phyloP scores from a whole-genome alignment of 2,113 vertebrate species.

The Prietella phreatophila region DNA sequence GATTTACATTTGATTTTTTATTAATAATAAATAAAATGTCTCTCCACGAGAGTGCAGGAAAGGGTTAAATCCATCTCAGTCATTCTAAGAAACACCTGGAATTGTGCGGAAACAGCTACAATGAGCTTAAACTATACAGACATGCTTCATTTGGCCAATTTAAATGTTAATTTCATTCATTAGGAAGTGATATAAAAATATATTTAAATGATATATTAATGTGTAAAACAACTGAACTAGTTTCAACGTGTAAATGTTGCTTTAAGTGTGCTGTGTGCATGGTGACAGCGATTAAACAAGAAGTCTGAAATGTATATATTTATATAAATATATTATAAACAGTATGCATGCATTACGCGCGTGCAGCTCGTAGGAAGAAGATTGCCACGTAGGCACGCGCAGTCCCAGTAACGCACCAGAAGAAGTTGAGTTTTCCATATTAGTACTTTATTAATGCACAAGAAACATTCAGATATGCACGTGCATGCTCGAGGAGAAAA shows the following conservation, averaged over 20 bases:
- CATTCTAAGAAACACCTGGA: neutral
- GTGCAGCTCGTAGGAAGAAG: neutral
- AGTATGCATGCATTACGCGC: neutral
- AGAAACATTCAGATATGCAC: neutral
- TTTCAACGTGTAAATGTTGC: neutral
- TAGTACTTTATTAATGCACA: slow-evolving; percentile 45
- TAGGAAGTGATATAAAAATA: neutral
- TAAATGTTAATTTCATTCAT: neutral
- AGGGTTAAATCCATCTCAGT: neutral
- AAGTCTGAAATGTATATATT: neutral
- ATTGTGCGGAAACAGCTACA: neutral
- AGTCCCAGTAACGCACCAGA: neutral
- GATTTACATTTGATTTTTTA: neutral
- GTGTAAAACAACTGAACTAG: no score
- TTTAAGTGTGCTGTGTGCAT: neutral
- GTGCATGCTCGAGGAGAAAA: slow-evolving; percentile 21
- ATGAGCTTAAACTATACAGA: neutral
- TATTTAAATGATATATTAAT: neutral
- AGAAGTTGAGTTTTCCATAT: neutral
- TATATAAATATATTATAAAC: no score
- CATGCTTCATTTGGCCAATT: neutral
- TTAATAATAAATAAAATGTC: neutral
- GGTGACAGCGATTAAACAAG: neutral
- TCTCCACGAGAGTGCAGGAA: neutral
- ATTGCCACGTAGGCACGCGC: slow-evolving; percentile 57